Base-by-base conservation (phyloP, 2,888 invertebrate species). In the Ligdia adustata region DNA sequence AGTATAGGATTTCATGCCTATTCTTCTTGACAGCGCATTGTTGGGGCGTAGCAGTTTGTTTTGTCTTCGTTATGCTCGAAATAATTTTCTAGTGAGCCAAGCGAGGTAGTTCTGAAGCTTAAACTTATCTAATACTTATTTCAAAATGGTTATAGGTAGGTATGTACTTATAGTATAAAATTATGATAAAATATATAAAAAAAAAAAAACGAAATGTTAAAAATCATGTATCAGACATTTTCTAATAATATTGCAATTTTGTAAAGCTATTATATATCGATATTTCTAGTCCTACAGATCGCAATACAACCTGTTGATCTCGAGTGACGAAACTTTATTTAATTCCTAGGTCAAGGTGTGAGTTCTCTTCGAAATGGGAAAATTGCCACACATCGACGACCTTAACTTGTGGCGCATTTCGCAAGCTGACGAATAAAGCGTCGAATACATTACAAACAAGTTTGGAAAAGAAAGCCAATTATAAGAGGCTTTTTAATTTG, bases 331-430 rank as follows among this genome's bases (percentile, higher is more conserved):
- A 89, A 89, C 67, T 52, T 71, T 73, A 81, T 75, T 78, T 80
- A 79, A 84, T 75, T 87, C 90, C 86, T 90, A 89, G 89, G 90
- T 90, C 90, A 90, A 89, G 90, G 90, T 81, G 75, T 67, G 64
- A 71, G 79, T 82, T 84, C 75, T 87, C 88, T 83, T 89, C 88
- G 85, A 86, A 90, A 84, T 87, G 85, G 81, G 82, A 87, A 86
- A 87, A 89, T 90, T 90, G 87, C 90, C 86, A 87, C 89, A 89
- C 65, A 83, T 79, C 60, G 64, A 66, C 75, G 89, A 87, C 88
- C 89, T 88, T 87, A 87, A 78, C 85, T 81, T 72, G 64, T 62
- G 76, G 71, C 79, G 72, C 79, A 74, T 16, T 4, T 16, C 16
- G 80, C 73, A 82, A 82, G 68, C 63, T 52, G 68, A 16, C 69